Conservation (phyloP, 2,888 invertebrate genomes). For the Athalia rosae region DNA sequence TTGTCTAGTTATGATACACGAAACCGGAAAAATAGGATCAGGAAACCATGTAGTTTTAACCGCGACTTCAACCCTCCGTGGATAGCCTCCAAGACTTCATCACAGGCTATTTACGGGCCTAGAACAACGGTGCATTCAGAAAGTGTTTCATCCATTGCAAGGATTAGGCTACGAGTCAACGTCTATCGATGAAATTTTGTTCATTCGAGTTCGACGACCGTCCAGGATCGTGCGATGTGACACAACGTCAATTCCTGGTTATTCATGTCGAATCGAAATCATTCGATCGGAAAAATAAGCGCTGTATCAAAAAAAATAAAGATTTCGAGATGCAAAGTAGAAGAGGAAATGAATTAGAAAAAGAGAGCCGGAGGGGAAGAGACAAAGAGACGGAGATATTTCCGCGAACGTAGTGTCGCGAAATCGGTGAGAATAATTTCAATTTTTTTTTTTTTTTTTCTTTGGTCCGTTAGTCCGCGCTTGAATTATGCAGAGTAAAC, state of each 20-base stretch:
- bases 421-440: too few species aligned
- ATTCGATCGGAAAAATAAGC: too few species aligned
- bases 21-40: not conserved
- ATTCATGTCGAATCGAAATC: not conserved
- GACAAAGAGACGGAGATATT: too few species aligned
- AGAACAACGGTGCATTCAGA: slow-evolving; percentile 64
- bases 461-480: not conserved
- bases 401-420: too few species aligned
- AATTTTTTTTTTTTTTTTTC: too few species aligned
- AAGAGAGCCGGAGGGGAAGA: too few species aligned
- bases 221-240: too few species aligned
- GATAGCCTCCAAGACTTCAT: slow-evolving; percentile 63
- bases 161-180: slow-evolving; percentile 65
- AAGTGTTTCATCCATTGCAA: slow-evolving; percentile 61
- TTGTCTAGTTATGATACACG: not conserved
- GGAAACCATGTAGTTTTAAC: slow-evolving; percentile 27
- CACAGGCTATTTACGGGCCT: slow-evolving; percentile 63
- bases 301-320: too few species aligned
- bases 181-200: slow-evolving; percentile 56
- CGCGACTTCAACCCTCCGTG: slow-evolving; percentile 48
- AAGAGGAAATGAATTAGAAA: too few species aligned
- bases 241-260: not conserved
- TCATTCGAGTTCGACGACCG: not conserved
- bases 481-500: slow-evolving; percentile 40
- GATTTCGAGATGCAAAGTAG: too few species aligned